Evolutionary conservation across 2,797 vertebrate genomes (phyloP), one percentile per base, ranked within the genome.

Genomic region (Sternotherus odoratus): DNA sequence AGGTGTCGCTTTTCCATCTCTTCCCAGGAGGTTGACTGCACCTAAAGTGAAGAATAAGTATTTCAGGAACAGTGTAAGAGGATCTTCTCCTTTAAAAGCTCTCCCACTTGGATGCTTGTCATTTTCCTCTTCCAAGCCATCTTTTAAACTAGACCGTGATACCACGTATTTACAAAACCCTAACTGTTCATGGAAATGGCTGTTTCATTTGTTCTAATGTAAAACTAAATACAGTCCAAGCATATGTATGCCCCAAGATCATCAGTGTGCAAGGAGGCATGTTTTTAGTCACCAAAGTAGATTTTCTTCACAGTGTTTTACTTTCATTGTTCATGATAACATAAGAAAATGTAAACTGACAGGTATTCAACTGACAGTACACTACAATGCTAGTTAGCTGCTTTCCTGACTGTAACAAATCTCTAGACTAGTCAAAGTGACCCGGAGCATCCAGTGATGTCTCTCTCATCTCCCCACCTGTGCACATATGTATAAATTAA

Each of bases 271-370:
- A 81, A 56, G 78, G 39, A 93, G 90, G 81, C 74, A 60, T 93
- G 90, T 89, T 94, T 94, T 90, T 88, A 91, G n/a, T 92, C 75
- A 50, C 78, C 50, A 69, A 77, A 51, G 53, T 93, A 94, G 50
- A 95, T 86, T 93, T 94, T 93, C 88, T 95, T 95, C 86, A 95
- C 86, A 92, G 69, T n/a, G 80, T 91, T 95, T 90, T 93, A 30
- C 85, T 93, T 91, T 84, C 87, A 23, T 51, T 75, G 77, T 88
- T 88, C 88, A 75, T 91, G 95, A 85, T 63, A 96, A 77, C 48
- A 80, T 28, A 81, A 77, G 77, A 90, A 91, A 95, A 86, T 69
- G 69, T 79, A 92, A 83, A 82, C 16, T 86, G 89, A 83, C n/a
- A 94, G 87, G 46, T 92, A 94, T 33, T 88, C 63, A 82, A 86